These are phyloP conservation scores for Anthrax anthrax DNA, from an alignment of 2,888 invertebrate species.

Conservation along the genomic window DNA sequence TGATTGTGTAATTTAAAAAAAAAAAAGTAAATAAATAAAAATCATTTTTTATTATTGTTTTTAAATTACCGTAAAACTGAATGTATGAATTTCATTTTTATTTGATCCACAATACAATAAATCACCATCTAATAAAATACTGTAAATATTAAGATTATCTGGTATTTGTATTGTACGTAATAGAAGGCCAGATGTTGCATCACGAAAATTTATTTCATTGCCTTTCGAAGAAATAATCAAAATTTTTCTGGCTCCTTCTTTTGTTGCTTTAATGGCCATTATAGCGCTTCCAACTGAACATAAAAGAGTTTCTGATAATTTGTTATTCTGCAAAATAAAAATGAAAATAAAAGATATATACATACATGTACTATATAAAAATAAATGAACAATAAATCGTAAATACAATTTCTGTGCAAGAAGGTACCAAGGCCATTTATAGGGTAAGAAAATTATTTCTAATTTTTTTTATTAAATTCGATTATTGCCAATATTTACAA, in stretches of 20 bases:
- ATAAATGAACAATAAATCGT: too few species aligned
- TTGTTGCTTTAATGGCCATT: slow-evolving; percentile 52
- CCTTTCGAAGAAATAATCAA: slow-evolving; percentile 55
- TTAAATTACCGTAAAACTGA: slow-evolving; percentile 61
- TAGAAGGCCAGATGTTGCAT: slow-evolving; percentile 54
- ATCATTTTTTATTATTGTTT: too few species aligned
- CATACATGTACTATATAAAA: not conserved
- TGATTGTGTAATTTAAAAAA: too few species aligned
- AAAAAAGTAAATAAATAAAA: too few species aligned
- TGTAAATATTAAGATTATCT: slow-evolving; percentile 50
- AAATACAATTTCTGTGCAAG: too few species aligned
- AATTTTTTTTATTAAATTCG: too few species aligned
- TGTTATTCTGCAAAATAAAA: slow-evolving; percentile 26
- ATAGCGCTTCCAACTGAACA: slow-evolving; percentile 51
- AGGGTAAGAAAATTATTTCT: too few species aligned
- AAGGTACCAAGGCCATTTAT: too few species aligned
- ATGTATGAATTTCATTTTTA: slow-evolving; percentile 54
- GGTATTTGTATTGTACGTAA: slow-evolving; percentile 46
- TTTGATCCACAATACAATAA: slow-evolving; percentile 66
- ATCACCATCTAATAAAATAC: slow-evolving; percentile 49
- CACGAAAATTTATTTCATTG: slow-evolving; percentile 53
- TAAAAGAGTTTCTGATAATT: slow-evolving; percentile 39
- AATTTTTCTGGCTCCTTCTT: slow-evolving; percentile 56
- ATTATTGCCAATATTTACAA: too few species aligned
- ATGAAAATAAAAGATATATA: not conserved